Evolutionary conservation across 2,888 invertebrate genomes (phyloP), one percentile per base, ranked within the genome.

Genomic region (Strigamia transsilvanica): DNA sequence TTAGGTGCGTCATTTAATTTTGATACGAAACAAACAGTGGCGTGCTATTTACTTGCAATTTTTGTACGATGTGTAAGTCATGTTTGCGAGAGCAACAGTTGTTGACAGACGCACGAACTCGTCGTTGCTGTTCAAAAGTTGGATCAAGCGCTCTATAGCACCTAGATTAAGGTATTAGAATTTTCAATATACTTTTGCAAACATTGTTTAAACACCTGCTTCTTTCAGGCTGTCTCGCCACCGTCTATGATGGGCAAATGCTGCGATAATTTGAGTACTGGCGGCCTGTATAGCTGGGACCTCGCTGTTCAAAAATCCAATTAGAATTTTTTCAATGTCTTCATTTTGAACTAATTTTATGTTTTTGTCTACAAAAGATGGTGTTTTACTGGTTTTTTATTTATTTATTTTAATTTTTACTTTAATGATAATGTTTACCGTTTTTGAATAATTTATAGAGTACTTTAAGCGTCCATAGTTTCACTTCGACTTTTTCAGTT

Each of bases 321-420:
- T 42, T 0, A 79, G 0, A 13, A 42, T 3, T 7, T 42, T n/a
- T 15, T 79, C 79, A 5, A 79, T 41, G 0, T 79, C 79, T 79
- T 79, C 79, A 79, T 34, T 15, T 79, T 79, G 34, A 6, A 79
- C 34, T 21, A 41, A 15, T 42, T 42, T 79, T 21, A 79, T n/a
- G 34, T 41, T 41, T 42, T 42, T 79, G 0, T 6, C 79, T 79
- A 21, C 15, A 79, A 79, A 34, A 79, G 38, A 79, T 23, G n/a
- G 23, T 9, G n/a, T 78, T n/a, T n/a, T n/a, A n/a, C n/a, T n/a
- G n/a, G n/a, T n/a, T n/a, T n/a, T n/a, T n/a, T n/a, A n/a, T n/a
- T n/a, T n/a, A n/a, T n/a, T n/a, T n/a, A n/a, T n/a, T n/a, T n/a
- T n/a, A n/a, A n/a, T n/a, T n/a, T n/a, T n/a, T n/a, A n/a, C n/a